Evolutionary conservation across 2,113 vertebrate genomes (phyloP), one percentile per base, ranked within the genome.

Genomic region (Theristicus caerulescens): DNA sequence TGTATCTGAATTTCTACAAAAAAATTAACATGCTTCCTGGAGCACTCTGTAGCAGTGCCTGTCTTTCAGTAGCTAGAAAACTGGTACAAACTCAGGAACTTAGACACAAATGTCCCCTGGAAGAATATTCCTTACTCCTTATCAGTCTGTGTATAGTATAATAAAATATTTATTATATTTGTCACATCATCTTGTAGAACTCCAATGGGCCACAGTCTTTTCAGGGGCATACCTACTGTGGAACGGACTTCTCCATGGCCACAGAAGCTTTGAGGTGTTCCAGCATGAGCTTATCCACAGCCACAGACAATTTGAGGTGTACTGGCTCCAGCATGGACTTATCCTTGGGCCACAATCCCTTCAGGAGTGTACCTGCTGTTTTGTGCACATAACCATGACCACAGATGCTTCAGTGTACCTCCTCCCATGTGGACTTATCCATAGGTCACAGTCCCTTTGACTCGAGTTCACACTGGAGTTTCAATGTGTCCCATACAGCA

Each of bases 201-300:
- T 66, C 27, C 26, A 54, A 18, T 3, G 4, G 4, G 15, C 12
- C 21, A 44, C 16, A 51, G 2, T 32, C 26, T 86, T 88, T 86
- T 79, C 46, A 90, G 29, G 34, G 9, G 0, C 10, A 27, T 49
- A 34, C 11, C 12, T 34, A 19, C 27, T 29, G 6, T 0, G 1
- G 16, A 1, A 2, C 2, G 2, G 14, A 62, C 3, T 49, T 67
- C 78, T 61, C 34, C 3, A 2, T 40, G 16, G 16, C 14, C 3
- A 16, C 6, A 34, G 32, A 31, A 64, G 3, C 3, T 71, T 80
- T 3, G 6, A 17, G 8, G 25, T 36, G 4, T 59, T 84, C 32
- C n/a, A 64, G 24, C 20, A 42, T 49, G 9, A 77, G 9, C 4
- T 46, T 64, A 52, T 46, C 9, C 38, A 77, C 13, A 58, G 19